phyloP scores from a whole-genome alignment of 2,797 vertebrate genomes.

The Hydrophis major region DNA sequence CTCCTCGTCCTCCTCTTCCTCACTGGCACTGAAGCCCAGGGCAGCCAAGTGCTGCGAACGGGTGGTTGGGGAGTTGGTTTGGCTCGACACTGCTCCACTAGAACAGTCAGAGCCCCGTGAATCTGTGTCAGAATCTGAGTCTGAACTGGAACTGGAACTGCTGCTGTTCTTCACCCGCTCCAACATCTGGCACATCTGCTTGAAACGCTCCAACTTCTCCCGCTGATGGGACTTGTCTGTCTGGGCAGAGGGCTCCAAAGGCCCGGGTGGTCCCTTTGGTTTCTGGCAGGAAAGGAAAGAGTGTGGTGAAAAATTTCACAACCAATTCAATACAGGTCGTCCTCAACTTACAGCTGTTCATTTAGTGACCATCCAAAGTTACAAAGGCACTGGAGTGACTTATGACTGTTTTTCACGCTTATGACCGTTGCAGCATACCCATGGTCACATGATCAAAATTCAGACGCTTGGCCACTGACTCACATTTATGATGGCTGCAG shows the following conservation, averaged over 20 bases:
- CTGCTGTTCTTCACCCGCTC: slow-evolving; percentile 81
- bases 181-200: slow-evolving; percentile 88
- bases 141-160: slow-evolving; percentile 81
- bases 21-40: slow-evolving; percentile 80
- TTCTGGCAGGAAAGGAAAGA: slow-evolving; percentile 66
- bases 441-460: too few relatives aligned
- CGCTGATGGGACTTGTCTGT: slow-evolving; percentile 83
- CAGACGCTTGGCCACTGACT: too few relatives aligned
- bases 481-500: too few relatives aligned
- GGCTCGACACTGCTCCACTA: slow-evolving; percentile 52
- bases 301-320: neutral
- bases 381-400: too few relatives aligned
- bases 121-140: slow-evolving; percentile 82
- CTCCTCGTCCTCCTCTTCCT: slow-evolving; percentile 71
- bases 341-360: too few relatives aligned
- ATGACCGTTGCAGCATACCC: too few relatives aligned
- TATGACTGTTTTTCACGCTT: too few relatives aligned
- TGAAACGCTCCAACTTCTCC: slow-evolving; percentile 89
- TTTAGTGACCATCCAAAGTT: too few relatives aligned
- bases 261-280: slow-evolving; percentile 76
- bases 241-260: slow-evolving; percentile 66
- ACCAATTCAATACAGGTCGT: too few relatives aligned
- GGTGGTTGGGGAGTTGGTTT: slow-evolving; percentile 45
- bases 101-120: slow-evolving; percentile 70
- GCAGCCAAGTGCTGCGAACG: slow-evolving; percentile 62